Base-by-base conservation (phyloP, 2,888 invertebrate genomes). In the Folsomia manolachei region DNA sequence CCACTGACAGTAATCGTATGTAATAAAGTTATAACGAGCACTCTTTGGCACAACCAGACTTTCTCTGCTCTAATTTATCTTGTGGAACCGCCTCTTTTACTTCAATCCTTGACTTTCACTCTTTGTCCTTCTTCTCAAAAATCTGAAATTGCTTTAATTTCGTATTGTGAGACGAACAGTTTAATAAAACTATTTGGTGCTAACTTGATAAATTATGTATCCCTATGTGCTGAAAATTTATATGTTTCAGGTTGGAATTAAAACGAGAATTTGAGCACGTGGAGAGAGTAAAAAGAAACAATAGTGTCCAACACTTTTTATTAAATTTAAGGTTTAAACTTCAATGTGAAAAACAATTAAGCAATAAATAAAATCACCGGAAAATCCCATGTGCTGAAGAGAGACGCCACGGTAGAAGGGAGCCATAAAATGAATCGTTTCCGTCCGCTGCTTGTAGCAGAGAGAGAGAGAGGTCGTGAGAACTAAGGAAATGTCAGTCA, bases 21-120 rank as follows among this genome's bases (percentile, higher is more conserved):
- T 56, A 56, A 56, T 56, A 56, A 56, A 56, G 56, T 56, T 56
- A 56, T 56, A 56, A 56, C 56, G 56, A 56, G 56, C 56, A 56
- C 19, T 56, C 56, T 18, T 56, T 56, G 56, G 56, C 56, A 56
- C 56, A 56, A 56, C 56, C 56, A 56, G 56, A 56, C 18, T 18
- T 19, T 56, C 21, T 56, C 21, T 19, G n/a, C 11, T 18, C 56
- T 56, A 56, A 56, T 56, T 56, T 56, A 56, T 56, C 56, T 56
- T n/a, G 7, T 19, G 21, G n/a, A 56, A 19, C 18, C 11, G 11
- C 56, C 19, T n/a, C 56, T 4, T 39, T 39, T 9, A 4, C 39
- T n/a, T n/a, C 56, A 56, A 56, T 56, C 56, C n/a, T 56, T 56
- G 56, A 56, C 56, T 56, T 56, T 56, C 19, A 56, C 56, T 56